These are phyloP conservation scores for Chamaea fasciata DNA, from an alignment of 2,113 vertebrate species.

Conservation along the genomic window DNA sequence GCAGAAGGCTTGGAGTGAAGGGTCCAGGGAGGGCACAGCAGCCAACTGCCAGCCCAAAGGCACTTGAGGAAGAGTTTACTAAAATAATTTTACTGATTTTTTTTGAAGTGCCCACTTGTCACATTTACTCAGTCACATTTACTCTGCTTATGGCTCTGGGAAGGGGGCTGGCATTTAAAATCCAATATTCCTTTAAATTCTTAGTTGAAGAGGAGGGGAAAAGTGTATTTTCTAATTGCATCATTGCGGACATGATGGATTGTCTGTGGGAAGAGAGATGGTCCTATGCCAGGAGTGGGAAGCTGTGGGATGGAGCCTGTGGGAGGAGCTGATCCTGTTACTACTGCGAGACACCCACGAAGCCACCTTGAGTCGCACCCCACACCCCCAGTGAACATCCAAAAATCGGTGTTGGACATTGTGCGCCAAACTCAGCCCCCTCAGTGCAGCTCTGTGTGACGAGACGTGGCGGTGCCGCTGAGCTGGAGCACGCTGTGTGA, in stretches of 20 bases:
- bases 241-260: background rate
- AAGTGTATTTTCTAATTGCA: background rate
- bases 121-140: background rate
- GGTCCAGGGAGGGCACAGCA: background rate
- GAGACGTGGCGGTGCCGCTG: accelerated
- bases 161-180: background rate
- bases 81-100: background rate
- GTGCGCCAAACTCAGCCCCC: background rate
- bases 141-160: background rate
- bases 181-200: background rate
- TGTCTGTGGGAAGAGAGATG: background rate
- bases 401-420: accelerated
- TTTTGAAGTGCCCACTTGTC: background rate
- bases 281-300: background rate
- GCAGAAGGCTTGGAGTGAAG: background rate
- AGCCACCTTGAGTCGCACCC: background rate
- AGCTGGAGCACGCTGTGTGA: background rate
- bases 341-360: background rate
- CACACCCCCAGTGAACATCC: background rate
- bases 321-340: background rate
- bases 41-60: background rate
- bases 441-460: accelerated
- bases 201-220: background rate
- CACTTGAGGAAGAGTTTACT: constrained; percentile 6
- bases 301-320: background rate